Evolutionary conservation across 2,888 invertebrate genomes (phyloP), one percentile per base, ranked within the genome.

Genomic region (Epinotia ramella): DNA sequence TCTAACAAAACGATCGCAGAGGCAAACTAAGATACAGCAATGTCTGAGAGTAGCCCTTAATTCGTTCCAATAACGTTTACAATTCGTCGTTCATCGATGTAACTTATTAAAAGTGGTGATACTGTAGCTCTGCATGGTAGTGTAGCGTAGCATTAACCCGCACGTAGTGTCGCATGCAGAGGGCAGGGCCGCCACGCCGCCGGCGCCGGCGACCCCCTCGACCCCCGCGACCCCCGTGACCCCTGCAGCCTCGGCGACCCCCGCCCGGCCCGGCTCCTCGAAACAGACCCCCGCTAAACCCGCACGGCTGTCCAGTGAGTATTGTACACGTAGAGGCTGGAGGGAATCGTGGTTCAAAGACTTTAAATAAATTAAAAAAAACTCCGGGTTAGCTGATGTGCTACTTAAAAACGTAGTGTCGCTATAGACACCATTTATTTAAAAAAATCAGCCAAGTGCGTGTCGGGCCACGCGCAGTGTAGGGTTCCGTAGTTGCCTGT

Each of bases 81-180:
- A 49, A 49, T 16, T 16, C 13, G 13, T 49, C 49, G 4, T 4
- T 16, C 16, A 16, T 53, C 66, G 53, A 66, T 66, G 66, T 53
- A 53, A 18, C 53, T 66, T 33, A n/a, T 62, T 28, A 3, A 16
- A 1, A 24, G 28, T 53, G 28, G 28, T 9, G 20, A 20, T 20
- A 18, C 57, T 9, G 49, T 53, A n/a, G 53, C 53, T 53, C n/a
- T 53, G 59, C 16, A 49, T 62, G 66, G 70, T 75, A 69, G 63
- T 57, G 64, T 75, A 75, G 80, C 81, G 85, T 91, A 90, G 89
- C 79, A 83, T 84, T 91, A 91, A 92, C 87, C 88, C 87, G 93
- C 93, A 93, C 93, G 92, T 93, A 93, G 93, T 89, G 86, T 90
- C 90, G 93, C 93, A 93, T 93, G 94, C 92, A 93, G 93, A 89